These are phyloP conservation scores for Calcarius lapponicus DNA, from an alignment of 2,797 vertebrate species.

Conservation along the genomic window DNA sequence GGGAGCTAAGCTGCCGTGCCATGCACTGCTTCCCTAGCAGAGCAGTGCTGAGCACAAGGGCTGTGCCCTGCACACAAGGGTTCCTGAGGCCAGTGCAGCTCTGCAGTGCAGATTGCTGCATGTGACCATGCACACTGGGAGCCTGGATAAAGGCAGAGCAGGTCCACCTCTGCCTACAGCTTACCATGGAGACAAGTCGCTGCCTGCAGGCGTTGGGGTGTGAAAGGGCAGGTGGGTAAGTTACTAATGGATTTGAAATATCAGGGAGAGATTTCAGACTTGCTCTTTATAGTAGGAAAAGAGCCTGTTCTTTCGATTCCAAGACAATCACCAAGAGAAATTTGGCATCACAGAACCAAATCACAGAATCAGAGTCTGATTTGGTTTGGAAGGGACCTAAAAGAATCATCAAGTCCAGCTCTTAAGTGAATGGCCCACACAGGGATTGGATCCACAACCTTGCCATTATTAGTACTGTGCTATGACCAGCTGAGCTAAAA, in stretches of 20 bases:
- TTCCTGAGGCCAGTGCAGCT: neutral
- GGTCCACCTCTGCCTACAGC: neutral
- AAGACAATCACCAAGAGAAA: neutral
- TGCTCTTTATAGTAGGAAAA: neutral
- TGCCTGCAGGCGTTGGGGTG: neutral
- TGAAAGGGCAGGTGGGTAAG: neutral
- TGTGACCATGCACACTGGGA: rapidly evolving
- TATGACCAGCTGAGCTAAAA: neutral
- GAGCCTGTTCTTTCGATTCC: neutral
- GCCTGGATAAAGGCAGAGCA: neutral
- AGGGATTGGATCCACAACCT: neutral
- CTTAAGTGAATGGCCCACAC: neutral
- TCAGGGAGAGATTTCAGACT: neutral
- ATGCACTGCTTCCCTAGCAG: neutral
- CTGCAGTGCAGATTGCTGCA: neutral
- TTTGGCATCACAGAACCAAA: neutral
- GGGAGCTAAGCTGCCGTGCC: neutral
- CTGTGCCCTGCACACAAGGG: neutral
- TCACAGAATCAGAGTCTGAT: neutral
- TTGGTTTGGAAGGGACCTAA: neutral
- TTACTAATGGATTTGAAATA: neutral
- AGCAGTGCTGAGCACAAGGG: neutral
- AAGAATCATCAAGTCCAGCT: neutral
- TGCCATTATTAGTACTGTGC: neutral
- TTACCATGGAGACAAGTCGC: neutral